Evolutionary conservation across 2,113 vertebrate genomes (phyloP), one percentile per base, ranked within the genome.

Genomic region (Riparia riparia): DNA sequence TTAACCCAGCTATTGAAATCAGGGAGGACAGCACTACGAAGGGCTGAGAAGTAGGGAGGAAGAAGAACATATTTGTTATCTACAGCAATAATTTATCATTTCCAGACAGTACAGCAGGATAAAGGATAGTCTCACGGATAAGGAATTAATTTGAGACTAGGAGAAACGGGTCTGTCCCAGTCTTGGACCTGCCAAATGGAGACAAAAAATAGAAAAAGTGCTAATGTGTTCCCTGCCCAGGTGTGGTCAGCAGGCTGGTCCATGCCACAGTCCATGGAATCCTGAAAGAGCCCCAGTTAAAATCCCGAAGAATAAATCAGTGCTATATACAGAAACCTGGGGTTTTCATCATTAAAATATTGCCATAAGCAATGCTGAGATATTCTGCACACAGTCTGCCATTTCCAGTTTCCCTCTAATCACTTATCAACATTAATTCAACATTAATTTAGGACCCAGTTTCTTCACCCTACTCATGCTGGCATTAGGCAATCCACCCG

Each of bases 381-480:
- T 65, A 89, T 79, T 90, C 73, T 45, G 91, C 29, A 34, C 16
- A 32, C 18, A 60, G 86, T 32, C 34, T 56, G 71, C 88, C 77
- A 61, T 85, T 89, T 96, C 63, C 95, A 84, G 83, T 95, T 80
- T 93, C 25, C 32, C 61, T 34, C 31, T 74, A 87, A 83, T 50
- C 76, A 45, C 69, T 85, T 44, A 95, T 90, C 82, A 92, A 54
- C 94, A 81, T 86, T 91, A 94, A 89, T 92, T 94, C 86, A 93
- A 50, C 66, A 78, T 87, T 56, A 92, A 60, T 34, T 78, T 31
- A 82, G 93, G 51, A 94, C 21, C 65, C 63, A 2, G 28, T 93
- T 94, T 95, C 70, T 96, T 60, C 71, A 90, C 77, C 56, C 41
- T 79, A 4, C 9, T 80, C 76, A 17, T 71, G 45, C 45, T 91